These are phyloP conservation scores for Epinephelus cyanopodus DNA, from an alignment of 2,113 vertebrate genomes.

Conservation along the genomic window DNA sequence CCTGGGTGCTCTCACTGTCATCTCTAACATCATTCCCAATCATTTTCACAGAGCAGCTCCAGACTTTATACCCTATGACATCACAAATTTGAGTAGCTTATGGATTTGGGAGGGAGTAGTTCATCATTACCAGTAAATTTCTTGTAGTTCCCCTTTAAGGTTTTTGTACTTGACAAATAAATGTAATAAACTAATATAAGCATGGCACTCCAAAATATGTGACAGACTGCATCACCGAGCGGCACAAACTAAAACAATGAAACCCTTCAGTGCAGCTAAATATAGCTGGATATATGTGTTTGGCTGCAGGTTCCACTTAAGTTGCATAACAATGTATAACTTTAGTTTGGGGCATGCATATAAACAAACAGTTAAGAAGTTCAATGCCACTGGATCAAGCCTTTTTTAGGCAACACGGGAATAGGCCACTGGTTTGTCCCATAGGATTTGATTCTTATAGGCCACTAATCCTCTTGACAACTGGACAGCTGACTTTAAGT, in stretches of 20 bases:
- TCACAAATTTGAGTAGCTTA: no score
- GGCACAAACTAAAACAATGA: background rate
- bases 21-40: no score
- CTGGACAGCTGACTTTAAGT: constrained; percentile 4
- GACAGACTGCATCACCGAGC: background rate
- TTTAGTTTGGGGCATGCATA: constrained; percentile 1
- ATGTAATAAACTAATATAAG: no score
- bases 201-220: no score
- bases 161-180: no score
- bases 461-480: constrained; percentile 50
- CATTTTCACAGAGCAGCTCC: no score
- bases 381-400: background rate
- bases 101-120: no score
- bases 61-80: no score
- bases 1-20: no score
- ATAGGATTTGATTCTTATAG: constrained; percentile 31
- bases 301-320: background rate
- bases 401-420: constrained; percentile 22
- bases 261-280: background rate
- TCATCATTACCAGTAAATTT: no score
- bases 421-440: constrained; percentile 19
- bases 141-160: no score
- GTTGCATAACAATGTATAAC: constrained; percentile 25
- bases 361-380: constrained; percentile 6
- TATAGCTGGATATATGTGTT: background rate